phyloP scores from a whole-genome alignment of 2,113 vertebrate species.

The Muscicapa adusta region DNA sequence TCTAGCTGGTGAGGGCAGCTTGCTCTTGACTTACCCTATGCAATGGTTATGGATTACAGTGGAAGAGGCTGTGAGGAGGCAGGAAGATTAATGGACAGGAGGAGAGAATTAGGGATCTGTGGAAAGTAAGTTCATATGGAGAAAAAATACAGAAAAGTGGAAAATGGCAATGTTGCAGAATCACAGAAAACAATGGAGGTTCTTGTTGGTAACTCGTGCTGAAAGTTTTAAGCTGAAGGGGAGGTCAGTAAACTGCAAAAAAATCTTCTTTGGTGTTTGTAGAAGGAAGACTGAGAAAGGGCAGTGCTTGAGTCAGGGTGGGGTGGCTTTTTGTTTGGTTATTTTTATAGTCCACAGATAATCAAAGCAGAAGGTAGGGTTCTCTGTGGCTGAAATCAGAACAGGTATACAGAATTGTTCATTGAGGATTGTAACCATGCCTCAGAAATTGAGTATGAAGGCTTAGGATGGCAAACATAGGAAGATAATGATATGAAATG shows the following conservation, averaged over 20 bases:
- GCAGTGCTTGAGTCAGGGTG: neutral
- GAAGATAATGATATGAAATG: neutral
- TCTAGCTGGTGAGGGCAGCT: neutral
- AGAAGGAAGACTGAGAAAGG: neutral
- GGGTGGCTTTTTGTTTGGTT: neutral
- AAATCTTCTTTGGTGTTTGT: neutral
- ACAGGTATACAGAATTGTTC: neutral
- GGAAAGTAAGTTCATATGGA: neutral
- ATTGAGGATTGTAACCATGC: fast-evolving
- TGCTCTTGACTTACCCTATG: neutral
- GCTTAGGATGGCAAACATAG: neutral
- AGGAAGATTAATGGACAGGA: neutral
- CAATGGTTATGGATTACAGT: neutral
- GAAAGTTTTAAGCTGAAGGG: neutral
- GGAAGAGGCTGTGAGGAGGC: neutral
- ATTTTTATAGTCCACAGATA: neutral
- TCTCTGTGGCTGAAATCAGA: neutral
- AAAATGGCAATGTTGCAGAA: neutral
- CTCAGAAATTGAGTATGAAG: neutral
- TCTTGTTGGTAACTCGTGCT: neutral
- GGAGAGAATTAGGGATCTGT: neutral
- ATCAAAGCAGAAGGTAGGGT: neutral
- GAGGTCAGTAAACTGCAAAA: neutral
- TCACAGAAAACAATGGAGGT: neutral
- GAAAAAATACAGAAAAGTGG: neutral